phyloP scores from a whole-genome alignment of 2,797 vertebrate species.

The Gastrophryne carolinensis region DNA sequence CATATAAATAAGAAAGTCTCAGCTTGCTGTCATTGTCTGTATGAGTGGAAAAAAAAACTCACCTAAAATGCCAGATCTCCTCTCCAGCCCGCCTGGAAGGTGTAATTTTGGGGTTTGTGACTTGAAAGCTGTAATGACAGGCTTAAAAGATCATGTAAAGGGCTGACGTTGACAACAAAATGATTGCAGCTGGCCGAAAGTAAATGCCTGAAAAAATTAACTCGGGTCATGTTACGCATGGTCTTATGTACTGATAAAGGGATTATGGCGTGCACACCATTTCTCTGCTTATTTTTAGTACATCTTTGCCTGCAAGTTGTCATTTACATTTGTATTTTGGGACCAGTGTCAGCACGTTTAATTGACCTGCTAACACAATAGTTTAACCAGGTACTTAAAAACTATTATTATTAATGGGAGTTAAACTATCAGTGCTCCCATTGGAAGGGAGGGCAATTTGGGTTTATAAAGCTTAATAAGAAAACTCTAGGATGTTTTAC shows the following conservation, averaged over 20 bases:
- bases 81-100: background rate
- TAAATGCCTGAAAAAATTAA: conserved; percentile 15
- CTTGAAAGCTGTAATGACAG: conserved; percentile 31
- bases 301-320: no score
- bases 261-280: no score
- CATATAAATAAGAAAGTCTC: conserved; percentile 29
- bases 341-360: no score
- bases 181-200: conserved; percentile 22
- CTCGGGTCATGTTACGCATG: background rate
- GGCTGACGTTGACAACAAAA: conserved; percentile 14
- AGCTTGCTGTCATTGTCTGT: conserved; percentile 25
- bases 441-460: no score
- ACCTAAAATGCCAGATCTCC: conserved; percentile 10
- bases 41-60: conserved; percentile 19
- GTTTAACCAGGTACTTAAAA: no score
- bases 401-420: no score
- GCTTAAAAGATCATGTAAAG: conserved; percentile 17
- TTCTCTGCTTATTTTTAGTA: no score
- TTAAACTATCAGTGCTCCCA: no score
- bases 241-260: conserved; percentile 19
- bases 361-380: no score
- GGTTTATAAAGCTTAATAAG: no score
- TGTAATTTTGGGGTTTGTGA: conserved; percentile 8
- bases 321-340: no score
- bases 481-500: no score